Conservation (phyloP, 2,888 invertebrate species). For the Platerodrilus igneus region DNA sequence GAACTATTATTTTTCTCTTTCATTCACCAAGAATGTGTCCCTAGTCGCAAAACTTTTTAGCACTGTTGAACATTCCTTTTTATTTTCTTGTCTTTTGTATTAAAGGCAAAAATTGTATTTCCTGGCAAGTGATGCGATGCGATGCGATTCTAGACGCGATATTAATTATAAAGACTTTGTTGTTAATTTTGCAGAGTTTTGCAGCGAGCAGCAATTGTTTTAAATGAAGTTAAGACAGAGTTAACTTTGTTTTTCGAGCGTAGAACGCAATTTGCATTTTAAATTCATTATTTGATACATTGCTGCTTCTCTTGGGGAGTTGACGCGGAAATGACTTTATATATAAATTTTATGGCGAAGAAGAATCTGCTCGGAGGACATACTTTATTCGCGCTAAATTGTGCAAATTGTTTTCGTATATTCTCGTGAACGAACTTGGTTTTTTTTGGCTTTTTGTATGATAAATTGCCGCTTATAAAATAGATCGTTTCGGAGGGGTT, state of each 20-base stretch:
- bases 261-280: conserved; percentile 16
- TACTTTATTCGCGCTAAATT: conserved; percentile 11
- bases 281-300: conserved; percentile 14
- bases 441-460: too few relatives aligned
- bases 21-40: conserved; percentile 39
- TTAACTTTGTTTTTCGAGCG: conserved; percentile 21
- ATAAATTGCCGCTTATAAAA: too few relatives aligned
- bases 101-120: conserved; percentile 28
- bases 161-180: conserved; percentile 29
- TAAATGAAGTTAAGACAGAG: conserved; percentile 27
- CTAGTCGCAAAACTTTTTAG: conserved; percentile 34
- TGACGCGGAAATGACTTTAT: conserved; percentile 8
- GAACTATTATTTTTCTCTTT: conserved; percentile 39
- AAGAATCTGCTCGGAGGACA: conserved; percentile 13
- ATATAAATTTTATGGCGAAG: conserved; percentile 10
- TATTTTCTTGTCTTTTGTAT: too few relatives aligned
- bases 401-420: too few relatives aligned
- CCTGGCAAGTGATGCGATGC: conserved; percentile 14
- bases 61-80: conserved; percentile 30
- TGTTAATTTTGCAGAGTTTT: conserved; percentile 23
- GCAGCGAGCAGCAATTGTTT: conserved; percentile 28
- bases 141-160: conserved; percentile 15
- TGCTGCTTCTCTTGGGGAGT: conserved; percentile 6
- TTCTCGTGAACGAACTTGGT: too few relatives aligned
- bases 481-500: too few relatives aligned